Conservation (phyloP, 2,113 vertebrate genomes). For the Pelecanus crispus region DNA sequence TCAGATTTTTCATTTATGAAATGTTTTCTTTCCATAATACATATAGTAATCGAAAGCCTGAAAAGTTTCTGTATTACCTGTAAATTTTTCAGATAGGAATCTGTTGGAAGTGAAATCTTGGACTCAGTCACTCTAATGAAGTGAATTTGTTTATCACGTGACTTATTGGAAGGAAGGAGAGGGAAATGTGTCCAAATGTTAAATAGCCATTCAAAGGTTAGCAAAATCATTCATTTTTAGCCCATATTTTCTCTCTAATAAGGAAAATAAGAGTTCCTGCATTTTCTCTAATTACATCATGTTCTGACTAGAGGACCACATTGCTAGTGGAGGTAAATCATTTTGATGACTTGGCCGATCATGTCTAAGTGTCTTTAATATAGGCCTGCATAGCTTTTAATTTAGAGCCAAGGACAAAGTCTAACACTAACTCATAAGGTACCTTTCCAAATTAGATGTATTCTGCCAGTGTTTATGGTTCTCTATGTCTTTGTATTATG, state of each 20-base stretch:
- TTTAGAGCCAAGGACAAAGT: constrained; percentile 4
- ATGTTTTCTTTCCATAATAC: background rate
- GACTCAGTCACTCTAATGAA: background rate
- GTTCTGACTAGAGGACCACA: background rate
- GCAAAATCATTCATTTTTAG: background rate
- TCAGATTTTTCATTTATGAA: background rate
- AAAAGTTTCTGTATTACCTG: background rate
- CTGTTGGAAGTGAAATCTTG: background rate
- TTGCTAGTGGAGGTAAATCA: background rate
- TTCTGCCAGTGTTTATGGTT: background rate
- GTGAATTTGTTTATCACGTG: background rate
- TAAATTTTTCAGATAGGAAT: background rate
- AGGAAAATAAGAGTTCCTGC: background rate
- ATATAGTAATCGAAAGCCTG: background rate
- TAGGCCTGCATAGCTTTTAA: background rate
- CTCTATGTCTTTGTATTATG: background rate
- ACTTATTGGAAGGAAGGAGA: background rate
- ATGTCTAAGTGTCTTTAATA: background rate
- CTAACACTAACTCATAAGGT: background rate
- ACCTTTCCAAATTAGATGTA: background rate
- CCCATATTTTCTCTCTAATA: background rate
- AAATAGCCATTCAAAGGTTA: background rate
- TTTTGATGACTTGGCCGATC: background rate
- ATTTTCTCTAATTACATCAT: background rate
- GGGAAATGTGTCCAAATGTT: background rate